Base-by-base conservation (phyloP, 2,797 vertebrate genomes). In the Liasis olivaceus region DNA sequence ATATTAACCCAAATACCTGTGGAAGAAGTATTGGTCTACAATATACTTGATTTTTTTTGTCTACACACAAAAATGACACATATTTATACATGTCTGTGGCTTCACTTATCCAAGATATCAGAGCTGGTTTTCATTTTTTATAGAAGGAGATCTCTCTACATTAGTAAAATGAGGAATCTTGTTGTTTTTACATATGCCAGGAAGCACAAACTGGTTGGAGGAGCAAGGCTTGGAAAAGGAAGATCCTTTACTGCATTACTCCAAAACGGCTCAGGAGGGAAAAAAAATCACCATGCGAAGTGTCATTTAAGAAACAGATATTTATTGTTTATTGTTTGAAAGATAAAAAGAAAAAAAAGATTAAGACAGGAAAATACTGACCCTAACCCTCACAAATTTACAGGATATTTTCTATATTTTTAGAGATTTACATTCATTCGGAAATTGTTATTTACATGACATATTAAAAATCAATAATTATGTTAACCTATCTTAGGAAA, bases 21-120 rank as follows among this genome's bases (percentile, higher is more conserved):
- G 62, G 92, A 93, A 94, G 89, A 91, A 94, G 87, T 51, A 84
- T 59, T 91, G 64, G 2, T 51, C 36, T 91, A n/a, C 12, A 47
- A 77, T 1, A 77, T 89, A 89, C 28, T 13, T 56, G 31, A 4
- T 58, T 13, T 86, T 47, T 77, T 81, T 60, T 60, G 20, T 60
- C 51, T 54, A 54, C 51, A 54, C 51, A 54, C 51, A 54, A 54
- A 54, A 54, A 54, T 9, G 51, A 60, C 17, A 60, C 59, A 20
- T 1, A 60, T 5, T 20, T 5, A 60, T 15, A 22, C 0, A 81
- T 4, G 20, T 59, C 9, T 69, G 26, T 28, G 62, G 36, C 11
- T 69, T 12, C 11, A 89, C 9, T 81, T 7, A 58, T 31, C n/a
- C 36, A 89, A 89, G 22, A 31, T 8, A 51, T n/a, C 59, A 88